Conservation (phyloP, 2,797 vertebrate species). For the Pampus argenteus region DNA sequence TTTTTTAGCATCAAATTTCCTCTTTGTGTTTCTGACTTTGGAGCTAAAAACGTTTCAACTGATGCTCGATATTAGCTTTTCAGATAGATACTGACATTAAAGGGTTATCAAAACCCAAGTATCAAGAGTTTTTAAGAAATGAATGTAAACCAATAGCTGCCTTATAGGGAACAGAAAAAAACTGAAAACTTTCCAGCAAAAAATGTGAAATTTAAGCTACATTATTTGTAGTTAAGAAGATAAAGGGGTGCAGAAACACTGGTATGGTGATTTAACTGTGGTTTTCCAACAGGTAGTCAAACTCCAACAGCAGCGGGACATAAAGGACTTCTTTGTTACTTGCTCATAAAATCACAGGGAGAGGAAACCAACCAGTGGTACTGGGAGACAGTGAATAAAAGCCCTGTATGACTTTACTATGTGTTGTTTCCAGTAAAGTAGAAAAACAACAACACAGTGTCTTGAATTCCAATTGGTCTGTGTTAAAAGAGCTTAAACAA, state of each 20-base stretch:
- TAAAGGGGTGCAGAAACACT: constrained; percentile 1
- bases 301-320: constrained; percentile 48
- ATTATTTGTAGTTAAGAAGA: not conserved
- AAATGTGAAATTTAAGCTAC: not conserved
- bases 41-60: too few species aligned
- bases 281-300: constrained; percentile 51
- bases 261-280: not conserved
- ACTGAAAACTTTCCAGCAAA: not conserved
- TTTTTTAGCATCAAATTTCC: not conserved
- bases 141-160: not conserved
- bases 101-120: not conserved
- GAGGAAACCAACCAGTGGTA: constrained; percentile 57
- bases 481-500: constrained; percentile 68
- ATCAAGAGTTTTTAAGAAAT: not conserved
- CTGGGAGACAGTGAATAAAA: constrained; percentile 70
- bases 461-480: constrained; percentile 77
- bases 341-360: constrained; percentile 51
- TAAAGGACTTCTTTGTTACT: constrained; percentile 61
- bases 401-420: constrained; percentile 57
- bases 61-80: too few species aligned
- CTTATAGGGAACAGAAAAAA: too few species aligned
- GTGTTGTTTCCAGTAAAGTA: constrained; percentile 45
- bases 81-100: too few species aligned
- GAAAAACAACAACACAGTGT: constrained; percentile 63
- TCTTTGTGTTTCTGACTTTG: too few species aligned